Evolutionary conservation across 2,797 vertebrate genomes (phyloP).

Genomic region (Scolopax rusticola): DNA sequence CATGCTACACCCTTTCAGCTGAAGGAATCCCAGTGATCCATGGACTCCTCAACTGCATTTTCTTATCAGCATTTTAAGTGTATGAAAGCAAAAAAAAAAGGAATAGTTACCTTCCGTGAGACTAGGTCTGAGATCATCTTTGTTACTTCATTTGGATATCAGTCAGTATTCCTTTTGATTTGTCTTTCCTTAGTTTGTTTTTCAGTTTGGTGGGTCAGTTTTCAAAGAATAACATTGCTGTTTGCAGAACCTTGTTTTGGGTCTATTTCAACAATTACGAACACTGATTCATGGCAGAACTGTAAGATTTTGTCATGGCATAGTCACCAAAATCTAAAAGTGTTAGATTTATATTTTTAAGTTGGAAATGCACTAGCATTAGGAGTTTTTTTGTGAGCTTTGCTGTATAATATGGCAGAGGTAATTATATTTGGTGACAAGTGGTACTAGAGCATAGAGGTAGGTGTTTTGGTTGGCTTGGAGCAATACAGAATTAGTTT

Average conservation of each 20-base stretch:
- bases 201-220: neutral
- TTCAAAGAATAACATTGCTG: neutral
- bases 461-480: neutral
- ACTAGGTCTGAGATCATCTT: neutral
- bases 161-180: neutral
- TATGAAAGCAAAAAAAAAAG: neutral
- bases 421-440: neutral
- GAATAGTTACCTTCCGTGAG: neutral
- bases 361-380: neutral
- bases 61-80: neutral
- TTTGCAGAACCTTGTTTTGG: neutral
- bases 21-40: constrained; percentile 36
- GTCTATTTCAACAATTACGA: neutral
- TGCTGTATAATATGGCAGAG: neutral
- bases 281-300: neutral
- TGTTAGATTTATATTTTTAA: neutral
- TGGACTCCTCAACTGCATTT: neutral
- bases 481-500: neutral
- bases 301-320: neutral
- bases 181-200: neutral
- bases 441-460: neutral
- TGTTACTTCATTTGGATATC: neutral
- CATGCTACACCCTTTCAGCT: constrained; percentile 89
- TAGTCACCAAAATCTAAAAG: neutral
- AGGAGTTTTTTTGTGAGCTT: neutral